These are phyloP conservation scores for Mythimna lalbum DNA, from an alignment of 2,888 invertebrate genomes.

Conservation along the genomic window DNA sequence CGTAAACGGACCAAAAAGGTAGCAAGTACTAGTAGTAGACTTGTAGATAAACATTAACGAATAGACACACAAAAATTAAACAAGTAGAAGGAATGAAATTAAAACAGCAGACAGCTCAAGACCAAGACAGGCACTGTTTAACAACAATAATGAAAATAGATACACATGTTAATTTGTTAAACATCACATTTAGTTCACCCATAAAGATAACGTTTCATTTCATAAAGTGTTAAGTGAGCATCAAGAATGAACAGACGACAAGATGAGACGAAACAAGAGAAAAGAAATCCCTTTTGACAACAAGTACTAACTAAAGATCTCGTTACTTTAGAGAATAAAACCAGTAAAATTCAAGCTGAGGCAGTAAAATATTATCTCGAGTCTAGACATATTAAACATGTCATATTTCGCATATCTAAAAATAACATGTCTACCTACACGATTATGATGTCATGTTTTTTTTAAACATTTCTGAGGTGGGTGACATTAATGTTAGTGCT, in stretches of 20 bases:
- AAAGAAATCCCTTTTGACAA: background rate
- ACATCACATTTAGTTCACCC: conserved; percentile 16
- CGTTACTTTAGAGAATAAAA: background rate
- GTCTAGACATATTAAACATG: conserved; percentile 40
- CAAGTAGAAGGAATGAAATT: conserved; percentile 2
- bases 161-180: conserved; percentile 13
- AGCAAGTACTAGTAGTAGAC: no score
- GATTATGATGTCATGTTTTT: conserved; percentile 68
- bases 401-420: conserved; percentile 49
- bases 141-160: conserved; percentile 16
- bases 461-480: conserved; percentile 52
- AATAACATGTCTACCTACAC: conserved; percentile 41
- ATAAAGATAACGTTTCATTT: conserved; percentile 18
- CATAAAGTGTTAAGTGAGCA: conserved; percentile 3
- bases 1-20: background rate
- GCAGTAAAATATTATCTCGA: conserved; percentile 14
- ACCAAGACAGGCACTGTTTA: conserved; percentile 12
- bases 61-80: background rate
- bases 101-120: conserved; percentile 15
- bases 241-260: conserved; percentile 16
- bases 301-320: background rate
- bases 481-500: conserved; percentile 47
- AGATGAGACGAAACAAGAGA: background rate
- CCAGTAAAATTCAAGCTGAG: conserved; percentile 18
- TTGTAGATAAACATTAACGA: background rate